Evolutionary conservation across 92 coral and sea anemone genomes (phyloP).

Genomic region (Phenganax subtilis): DNA sequence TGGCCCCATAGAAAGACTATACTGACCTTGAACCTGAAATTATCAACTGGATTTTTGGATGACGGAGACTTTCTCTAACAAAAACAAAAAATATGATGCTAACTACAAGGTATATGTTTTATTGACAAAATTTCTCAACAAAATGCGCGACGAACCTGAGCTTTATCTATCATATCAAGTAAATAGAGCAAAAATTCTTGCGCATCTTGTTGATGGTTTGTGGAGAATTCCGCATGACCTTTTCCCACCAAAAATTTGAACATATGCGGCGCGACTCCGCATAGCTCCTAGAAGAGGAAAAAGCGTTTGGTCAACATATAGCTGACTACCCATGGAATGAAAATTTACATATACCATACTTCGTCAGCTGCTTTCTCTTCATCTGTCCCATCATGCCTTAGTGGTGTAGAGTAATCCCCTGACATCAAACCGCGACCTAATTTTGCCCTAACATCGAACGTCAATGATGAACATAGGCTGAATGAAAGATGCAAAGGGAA

Average conservation of each 20-base stretch:
- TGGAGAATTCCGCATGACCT: constrained; percentile 94
- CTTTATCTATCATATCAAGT: constrained; percentile 70
- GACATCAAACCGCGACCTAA: constrained; percentile 83
- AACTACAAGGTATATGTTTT: no score
- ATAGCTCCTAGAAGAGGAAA: constrained; percentile 61
- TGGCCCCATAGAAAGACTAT: no score
- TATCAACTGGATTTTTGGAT: constrained; percentile 71
- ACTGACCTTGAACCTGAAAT: constrained; percentile 84
- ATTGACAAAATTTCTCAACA: neutral
- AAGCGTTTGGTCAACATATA: neutral
- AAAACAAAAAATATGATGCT: neutral
- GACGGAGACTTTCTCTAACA: constrained; percentile 72
- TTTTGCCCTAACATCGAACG: constrained; percentile 59
- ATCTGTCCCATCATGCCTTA: constrained; percentile 45
- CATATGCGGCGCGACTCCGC: constrained; percentile 93
- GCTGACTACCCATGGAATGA: neutral
- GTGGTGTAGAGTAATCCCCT: constrained; percentile 79
- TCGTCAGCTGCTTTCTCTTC: constrained; percentile 58
- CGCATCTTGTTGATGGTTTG: constrained; percentile 91
- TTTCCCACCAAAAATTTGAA: constrained; percentile 88
- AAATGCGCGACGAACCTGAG: constrained; percentile 54
- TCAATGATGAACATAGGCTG: no score
- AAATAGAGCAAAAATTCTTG: constrained; percentile 84
- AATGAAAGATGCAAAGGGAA: neutral
- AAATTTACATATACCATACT: constrained; percentile 17